Evolutionary conservation across 2,113 vertebrate genomes (phyloP).

Genomic region (Alethe diademata): DNA sequence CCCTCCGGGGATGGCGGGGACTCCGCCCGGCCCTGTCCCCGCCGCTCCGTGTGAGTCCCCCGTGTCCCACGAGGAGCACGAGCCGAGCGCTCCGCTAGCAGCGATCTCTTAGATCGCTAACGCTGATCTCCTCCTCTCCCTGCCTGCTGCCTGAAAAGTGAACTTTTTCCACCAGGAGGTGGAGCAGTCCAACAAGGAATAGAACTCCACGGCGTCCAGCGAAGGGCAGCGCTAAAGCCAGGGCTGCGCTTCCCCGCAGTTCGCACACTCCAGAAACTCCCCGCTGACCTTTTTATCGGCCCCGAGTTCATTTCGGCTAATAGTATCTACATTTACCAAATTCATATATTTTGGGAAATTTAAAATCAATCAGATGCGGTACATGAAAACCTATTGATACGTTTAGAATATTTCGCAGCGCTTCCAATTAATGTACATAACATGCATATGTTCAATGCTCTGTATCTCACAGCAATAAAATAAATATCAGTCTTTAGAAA

Average conservation of each 20-base stretch:
- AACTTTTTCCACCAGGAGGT: neutral
- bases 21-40: too few species aligned
- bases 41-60: too few species aligned
- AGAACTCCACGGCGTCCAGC: too few species aligned
- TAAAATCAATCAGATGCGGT: neutral
- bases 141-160: too few species aligned
- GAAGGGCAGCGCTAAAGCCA: too few species aligned
- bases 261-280: neutral
- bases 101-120: too few species aligned
- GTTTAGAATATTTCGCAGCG: neutral
- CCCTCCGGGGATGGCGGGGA: too few species aligned
- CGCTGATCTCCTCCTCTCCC: too few species aligned
- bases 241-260: neutral
- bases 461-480: neutral
- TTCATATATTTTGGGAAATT: neutral
- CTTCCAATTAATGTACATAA: neutral
- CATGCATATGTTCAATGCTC: neutral
- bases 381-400: neutral
- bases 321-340: neutral
- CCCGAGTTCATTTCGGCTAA: neutral
- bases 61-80: too few species aligned
- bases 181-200: conserved; percentile 44
- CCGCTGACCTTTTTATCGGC: neutral
- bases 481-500: neutral
- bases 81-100: too few species aligned